These are phyloP conservation scores for Macrostomum lignano DNA, from an alignment of 1,140 invertebrate genomes.

Conservation along the genomic window DNA sequence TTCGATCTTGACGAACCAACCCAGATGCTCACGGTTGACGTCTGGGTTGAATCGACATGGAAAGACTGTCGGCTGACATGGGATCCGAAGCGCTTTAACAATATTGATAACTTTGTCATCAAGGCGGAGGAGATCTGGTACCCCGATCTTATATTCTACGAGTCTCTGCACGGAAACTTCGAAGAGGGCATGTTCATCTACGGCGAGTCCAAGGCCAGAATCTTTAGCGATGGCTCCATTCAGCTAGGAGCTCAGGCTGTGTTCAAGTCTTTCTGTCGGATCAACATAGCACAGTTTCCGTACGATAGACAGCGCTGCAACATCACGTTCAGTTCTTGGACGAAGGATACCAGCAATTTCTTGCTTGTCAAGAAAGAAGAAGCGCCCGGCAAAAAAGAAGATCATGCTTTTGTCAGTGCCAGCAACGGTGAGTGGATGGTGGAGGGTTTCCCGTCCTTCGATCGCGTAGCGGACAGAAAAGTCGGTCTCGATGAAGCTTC, in stretches of 20 bases:
- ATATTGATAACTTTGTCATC: too few relatives aligned
- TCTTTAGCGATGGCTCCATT: not conserved
- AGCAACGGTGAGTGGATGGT: slow-evolving; percentile 3
- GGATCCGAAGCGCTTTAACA: slow-evolving; percentile 78
- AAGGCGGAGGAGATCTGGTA: slow-evolving; percentile 3
- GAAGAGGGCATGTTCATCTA: slow-evolving; percentile 4
- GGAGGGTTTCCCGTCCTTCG: not conserved
- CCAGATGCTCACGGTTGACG: not conserved
- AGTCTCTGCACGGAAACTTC: slow-evolving; percentile 1
- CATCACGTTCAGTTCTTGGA: not conserved
- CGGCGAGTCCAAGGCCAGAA: slow-evolving; percentile 1
- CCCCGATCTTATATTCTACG: not conserved
- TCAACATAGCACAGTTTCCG: not conserved
- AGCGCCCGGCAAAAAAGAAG: not conserved
- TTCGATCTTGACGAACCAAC: slow-evolving; percentile 3
- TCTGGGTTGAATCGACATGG: slow-evolving; percentile 48
- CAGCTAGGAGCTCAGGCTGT: slow-evolving; percentile 1
- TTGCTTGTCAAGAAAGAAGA: not conserved
- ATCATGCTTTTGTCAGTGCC: slow-evolving; percentile 1
- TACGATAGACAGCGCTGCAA: not conserved
- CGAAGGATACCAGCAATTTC: not conserved
- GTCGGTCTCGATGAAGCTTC: slow-evolving; percentile 1
- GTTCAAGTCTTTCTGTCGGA: not conserved
- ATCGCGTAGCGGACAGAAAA: not conserved
- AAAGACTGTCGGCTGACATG: slow-evolving; percentile 87